These are phyloP conservation scores for Perccottus glenii DNA, from an alignment of 2,113 vertebrate genomes.

Conservation along the genomic window DNA sequence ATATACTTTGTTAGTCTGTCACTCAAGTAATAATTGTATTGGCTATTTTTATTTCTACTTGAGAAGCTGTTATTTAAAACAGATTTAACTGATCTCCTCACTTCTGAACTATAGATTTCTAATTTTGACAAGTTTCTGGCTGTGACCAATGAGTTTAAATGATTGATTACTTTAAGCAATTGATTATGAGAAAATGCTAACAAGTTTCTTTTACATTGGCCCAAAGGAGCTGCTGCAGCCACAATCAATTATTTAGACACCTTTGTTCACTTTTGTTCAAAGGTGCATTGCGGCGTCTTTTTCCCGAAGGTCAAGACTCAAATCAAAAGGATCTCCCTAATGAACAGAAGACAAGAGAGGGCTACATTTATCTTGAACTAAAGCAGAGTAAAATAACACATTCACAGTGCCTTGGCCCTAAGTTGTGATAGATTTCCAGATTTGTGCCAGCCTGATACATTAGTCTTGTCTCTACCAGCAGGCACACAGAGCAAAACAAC, in stretches of 20 bases:
- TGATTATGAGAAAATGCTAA: slow-evolving; percentile 6
- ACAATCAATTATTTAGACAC: slow-evolving; percentile 7
- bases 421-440: neutral
- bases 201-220: neutral
- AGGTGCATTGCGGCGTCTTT: neutral
- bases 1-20: too few species aligned
- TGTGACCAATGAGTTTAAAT: neutral
- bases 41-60: too few species aligned
- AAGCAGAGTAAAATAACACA: neutral
- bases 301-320: neutral
- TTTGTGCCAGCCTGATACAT: slow-evolving; percentile 9
- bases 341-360: neutral
- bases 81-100: neutral
- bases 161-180: slow-evolving; percentile 1
- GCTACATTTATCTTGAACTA: neutral
- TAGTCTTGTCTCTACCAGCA: slow-evolving; percentile 9
- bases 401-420: neutral
- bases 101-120: neutral
- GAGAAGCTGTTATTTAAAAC: too few species aligned
- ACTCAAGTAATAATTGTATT: too few species aligned
- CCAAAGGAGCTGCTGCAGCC: slow-evolving; percentile 1
- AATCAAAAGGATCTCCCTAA: neutral
- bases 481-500: slow-evolving; percentile 32
- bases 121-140: neutral
- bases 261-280: slow-evolving; percentile 5